Conservation (phyloP, 2,888 invertebrate genomes). For the Philonicus albiceps region DNA sequence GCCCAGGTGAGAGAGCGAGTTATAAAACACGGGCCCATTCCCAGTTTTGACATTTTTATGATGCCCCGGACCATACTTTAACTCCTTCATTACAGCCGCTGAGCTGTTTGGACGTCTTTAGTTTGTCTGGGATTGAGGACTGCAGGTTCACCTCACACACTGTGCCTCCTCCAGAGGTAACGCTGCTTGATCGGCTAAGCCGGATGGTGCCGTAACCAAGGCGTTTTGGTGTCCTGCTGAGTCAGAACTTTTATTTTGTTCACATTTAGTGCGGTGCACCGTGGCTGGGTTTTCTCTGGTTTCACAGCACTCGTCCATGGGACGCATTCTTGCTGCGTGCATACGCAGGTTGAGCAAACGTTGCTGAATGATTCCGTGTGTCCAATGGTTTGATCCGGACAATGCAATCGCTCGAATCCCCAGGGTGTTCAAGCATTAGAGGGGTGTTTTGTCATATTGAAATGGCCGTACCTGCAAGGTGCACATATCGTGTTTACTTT, state of each 20-base stretch:
- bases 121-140: conserved; percentile 12
- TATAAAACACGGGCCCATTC: conserved; percentile 39
- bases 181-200: background rate
- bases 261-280: background rate
- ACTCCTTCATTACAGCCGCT: conserved; percentile 44
- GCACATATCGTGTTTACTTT: conserved; percentile 31
- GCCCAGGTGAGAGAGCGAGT: conserved; percentile 28
- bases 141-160: conserved; percentile 24
- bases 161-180: conserved; percentile 30
- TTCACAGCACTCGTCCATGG: conserved; percentile 11
- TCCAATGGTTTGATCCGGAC: background rate
- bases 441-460: conserved; percentile 1
- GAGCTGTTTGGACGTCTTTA: conserved; percentile 44
- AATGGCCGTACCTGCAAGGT: conserved; percentile 36
- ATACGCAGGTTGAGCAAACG: conserved; percentile 17
- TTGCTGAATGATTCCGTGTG: conserved; percentile 37
- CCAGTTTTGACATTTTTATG: conserved; percentile 49
- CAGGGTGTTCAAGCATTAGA: conserved; percentile 40
- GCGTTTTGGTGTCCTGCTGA: conserved; percentile 43
- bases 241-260: conserved; percentile 24
- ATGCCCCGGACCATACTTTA: conserved; percentile 44
- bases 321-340: background rate
- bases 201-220: conserved; percentile 7
- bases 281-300: conserved; percentile 25
- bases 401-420: conserved; percentile 10